phyloP scores from a whole-genome alignment of 2,888 invertebrate species.

The Nasonia oneida region DNA sequence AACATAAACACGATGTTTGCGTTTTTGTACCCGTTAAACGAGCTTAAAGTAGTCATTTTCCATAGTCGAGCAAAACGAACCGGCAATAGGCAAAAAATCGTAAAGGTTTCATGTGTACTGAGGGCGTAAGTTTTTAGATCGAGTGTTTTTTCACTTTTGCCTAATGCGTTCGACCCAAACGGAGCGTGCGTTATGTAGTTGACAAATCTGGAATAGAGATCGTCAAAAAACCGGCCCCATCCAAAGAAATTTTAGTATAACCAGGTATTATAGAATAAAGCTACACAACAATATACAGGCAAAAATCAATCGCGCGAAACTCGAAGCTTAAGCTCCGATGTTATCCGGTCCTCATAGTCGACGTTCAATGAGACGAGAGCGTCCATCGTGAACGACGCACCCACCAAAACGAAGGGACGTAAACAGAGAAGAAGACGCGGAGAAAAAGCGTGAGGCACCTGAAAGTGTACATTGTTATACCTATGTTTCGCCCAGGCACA shows the following conservation, averaged over 20 bases:
- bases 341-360: neutral
- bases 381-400: neutral
- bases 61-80: too few species aligned
- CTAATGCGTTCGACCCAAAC: neutral
- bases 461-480: neutral
- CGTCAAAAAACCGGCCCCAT: neutral
- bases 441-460: neutral
- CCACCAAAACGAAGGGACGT: neutral
- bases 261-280: neutral
- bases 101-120: too few species aligned
- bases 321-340: constrained; percentile 6
- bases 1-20: too few species aligned
- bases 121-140: too few species aligned
- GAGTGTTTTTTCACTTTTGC: neutral
- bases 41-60: too few species aligned
- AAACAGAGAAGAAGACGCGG: neutral
- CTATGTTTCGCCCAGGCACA: neutral
- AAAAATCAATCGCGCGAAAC: neutral
- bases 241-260: neutral
- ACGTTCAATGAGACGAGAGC: neutral
- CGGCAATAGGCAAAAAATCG: too few species aligned
- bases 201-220: neutral
- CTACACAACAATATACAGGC: neutral
- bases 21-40: too few species aligned
- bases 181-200: neutral